phyloP scores from a whole-genome alignment of 2,888 invertebrate species.

The Orthosia gracilis region DNA sequence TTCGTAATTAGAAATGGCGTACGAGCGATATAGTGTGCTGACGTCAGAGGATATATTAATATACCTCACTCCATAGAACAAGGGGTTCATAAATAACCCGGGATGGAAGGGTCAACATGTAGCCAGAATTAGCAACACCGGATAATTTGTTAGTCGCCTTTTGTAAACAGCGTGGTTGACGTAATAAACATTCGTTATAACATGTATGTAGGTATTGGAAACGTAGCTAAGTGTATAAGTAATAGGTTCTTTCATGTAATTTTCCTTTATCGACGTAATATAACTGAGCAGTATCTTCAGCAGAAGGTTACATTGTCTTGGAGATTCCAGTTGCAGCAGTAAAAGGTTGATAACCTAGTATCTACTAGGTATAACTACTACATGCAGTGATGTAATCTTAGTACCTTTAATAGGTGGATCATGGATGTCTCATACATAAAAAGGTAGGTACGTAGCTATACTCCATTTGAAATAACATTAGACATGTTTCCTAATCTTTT shows the following conservation, averaged over 20 bases:
- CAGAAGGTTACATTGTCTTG: constrained; percentile 6
- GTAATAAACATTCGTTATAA: constrained; percentile 43
- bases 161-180: constrained; percentile 62
- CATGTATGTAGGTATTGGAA: constrained; percentile 19
- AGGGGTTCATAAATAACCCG: constrained; percentile 59
- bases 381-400: constrained; percentile 4
- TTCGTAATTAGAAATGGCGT: constrained; percentile 53
- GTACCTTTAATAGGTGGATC: too few relatives aligned
- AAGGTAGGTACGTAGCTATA: too few relatives aligned
- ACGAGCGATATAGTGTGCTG: constrained; percentile 36
- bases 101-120: constrained; percentile 56
- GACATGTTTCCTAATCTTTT: too few relatives aligned
- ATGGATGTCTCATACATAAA: neutral
- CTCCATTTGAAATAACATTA: too few relatives aligned
- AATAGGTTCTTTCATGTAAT: constrained; percentile 21
- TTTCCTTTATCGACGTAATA: constrained; percentile 34
- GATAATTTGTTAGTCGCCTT: constrained; percentile 62
- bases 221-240: neutral
- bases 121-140: constrained; percentile 55
- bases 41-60: constrained; percentile 63
- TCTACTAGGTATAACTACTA: neutral
- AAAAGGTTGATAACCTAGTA: constrained; percentile 12
- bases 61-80: constrained; percentile 51
- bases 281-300: constrained; percentile 15
- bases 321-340: constrained; percentile 9